Conservation (phyloP, 2,113 vertebrate genomes). For the Pao palembangensis region DNA sequence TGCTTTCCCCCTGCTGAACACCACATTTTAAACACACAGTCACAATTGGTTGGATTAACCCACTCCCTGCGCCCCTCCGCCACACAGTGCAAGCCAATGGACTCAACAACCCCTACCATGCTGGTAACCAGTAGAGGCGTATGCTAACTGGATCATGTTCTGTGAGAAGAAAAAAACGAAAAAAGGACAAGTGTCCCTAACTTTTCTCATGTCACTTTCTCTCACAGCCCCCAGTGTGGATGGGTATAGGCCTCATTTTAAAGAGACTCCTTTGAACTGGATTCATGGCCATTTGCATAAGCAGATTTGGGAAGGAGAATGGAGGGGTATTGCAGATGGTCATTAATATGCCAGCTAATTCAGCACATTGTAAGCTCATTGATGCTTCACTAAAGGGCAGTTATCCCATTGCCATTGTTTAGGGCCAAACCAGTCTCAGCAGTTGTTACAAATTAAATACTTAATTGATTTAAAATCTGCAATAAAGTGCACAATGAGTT, state of each 20-base stretch:
- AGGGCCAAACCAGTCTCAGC: conserved; percentile 89
- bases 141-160: conserved; percentile 98
- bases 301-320: conserved; percentile 97
- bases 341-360: conserved; percentile 99
- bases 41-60: conserved; percentile 92
- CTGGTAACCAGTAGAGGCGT: conserved; percentile 90
- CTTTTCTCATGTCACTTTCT: conserved; percentile 99
- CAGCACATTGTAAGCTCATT: conserved; percentile 99
- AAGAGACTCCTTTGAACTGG: conserved; percentile 95
- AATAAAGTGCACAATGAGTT: conserved; percentile 75
- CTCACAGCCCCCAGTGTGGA: conserved; percentile 81
- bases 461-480: conserved; percentile 85
- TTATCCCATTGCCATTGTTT: conserved; percentile 97
- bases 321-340: conserved; percentile 88
- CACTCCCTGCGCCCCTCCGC: conserved; percentile 65
- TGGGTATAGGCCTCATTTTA: conserved; percentile 87
- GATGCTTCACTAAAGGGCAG: conserved; percentile 98
- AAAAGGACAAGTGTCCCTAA: conserved; percentile 95
- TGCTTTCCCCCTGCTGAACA: conserved; percentile 81
- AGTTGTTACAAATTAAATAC: conserved; percentile 99
- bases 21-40: conserved; percentile 88
- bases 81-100: conserved; percentile 80
- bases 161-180: conserved; percentile 77
- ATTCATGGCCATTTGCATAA: conserved; percentile 99
- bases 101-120: conserved; percentile 86